Evolutionary conservation across 2,113 vertebrate species (phyloP), one percentile per base, ranked within the genome.

Genomic region (Brienomyrus longianalis): DNA sequence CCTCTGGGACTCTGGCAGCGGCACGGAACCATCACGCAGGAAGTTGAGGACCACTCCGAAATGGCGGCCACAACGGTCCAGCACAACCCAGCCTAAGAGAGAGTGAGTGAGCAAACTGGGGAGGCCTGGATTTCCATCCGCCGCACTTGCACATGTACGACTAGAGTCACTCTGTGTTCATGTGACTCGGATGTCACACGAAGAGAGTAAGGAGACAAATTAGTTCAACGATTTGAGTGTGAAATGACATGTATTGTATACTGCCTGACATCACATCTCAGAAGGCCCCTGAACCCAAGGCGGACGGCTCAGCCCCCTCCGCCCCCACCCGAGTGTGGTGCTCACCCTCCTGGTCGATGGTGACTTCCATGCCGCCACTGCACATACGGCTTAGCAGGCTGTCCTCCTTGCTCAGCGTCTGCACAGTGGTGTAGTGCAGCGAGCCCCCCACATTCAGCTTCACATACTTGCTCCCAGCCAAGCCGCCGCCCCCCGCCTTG

Each of bases 401-500:
- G 92, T 97, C 97, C 92, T 97, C 97, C 48, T 97, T 97, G 91
- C 96, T 97, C 88, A 97, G 94, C 3, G 97, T 98, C 93, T 97
- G 97, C 91, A 97, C 95, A 0, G 97, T 98, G 54, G 97, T 97
- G 93, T 97, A 97, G 94, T 97, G 96, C 89, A 98, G 94, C 0
- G 96, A 97, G 85, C 97, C 97, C 0, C 97, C 97, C 89, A 97
- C 97, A 31, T 97, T 98, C 89, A 98, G 93, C 93, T 98, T 98
- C 92, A 98, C 95, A n/a, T 97, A 97, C 92, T 97, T 97, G 94
- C 97, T 97, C 87, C 96, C 96, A 27, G 94, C 91, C 77, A 97
- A 93, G 84, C 93, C 95, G 84, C 93, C 95, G 27, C 84, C 93
- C 89, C 92, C 93, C 11, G 93, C 91, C 87, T 95, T 94, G 89